phyloP scores from a whole-genome alignment of 2,797 vertebrate genomes.

The Hozukius guyotensis region DNA sequence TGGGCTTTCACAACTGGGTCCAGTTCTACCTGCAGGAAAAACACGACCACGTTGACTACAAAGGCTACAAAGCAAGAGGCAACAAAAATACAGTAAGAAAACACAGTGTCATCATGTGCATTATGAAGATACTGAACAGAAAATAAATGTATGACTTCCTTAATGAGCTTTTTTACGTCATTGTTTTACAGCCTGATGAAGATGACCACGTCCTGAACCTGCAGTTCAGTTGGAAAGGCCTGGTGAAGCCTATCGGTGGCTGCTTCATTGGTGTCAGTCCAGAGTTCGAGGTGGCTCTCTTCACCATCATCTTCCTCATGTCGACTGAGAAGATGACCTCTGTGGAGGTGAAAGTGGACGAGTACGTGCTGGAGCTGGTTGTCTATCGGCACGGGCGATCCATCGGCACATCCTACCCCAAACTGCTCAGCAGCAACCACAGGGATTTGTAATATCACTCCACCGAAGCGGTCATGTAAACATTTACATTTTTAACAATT shows the following conservation, averaged over 20 bases:
- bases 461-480: fast-evolving
- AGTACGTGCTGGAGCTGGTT: conserved; percentile 83
- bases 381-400: conserved; percentile 79
- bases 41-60: conserved; percentile 80
- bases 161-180: neutral
- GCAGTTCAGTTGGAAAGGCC: conserved; percentile 88
- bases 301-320: conserved; percentile 86
- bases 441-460: conserved; percentile 59
- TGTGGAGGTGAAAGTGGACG: conserved; percentile 79
- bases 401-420: conserved; percentile 87
- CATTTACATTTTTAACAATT: neutral
- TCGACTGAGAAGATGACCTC: conserved; percentile 76
- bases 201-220: conserved; percentile 88
- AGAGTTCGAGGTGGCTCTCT: conserved; percentile 87
- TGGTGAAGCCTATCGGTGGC: conserved; percentile 83
- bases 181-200: conserved; percentile 80
- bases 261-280: conserved; percentile 87
- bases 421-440: conserved; percentile 83
- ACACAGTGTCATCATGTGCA: neutral
- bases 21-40: conserved; percentile 91
- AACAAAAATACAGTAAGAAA: conserved; percentile 83
- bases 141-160: neutral
- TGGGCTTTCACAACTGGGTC: conserved; percentile 91
- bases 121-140: neutral
- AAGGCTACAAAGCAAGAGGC: conserved; percentile 81